Evolutionary conservation across 2,888 invertebrate genomes (phyloP).

Genomic region (Cecidostiba fungosa): DNA sequence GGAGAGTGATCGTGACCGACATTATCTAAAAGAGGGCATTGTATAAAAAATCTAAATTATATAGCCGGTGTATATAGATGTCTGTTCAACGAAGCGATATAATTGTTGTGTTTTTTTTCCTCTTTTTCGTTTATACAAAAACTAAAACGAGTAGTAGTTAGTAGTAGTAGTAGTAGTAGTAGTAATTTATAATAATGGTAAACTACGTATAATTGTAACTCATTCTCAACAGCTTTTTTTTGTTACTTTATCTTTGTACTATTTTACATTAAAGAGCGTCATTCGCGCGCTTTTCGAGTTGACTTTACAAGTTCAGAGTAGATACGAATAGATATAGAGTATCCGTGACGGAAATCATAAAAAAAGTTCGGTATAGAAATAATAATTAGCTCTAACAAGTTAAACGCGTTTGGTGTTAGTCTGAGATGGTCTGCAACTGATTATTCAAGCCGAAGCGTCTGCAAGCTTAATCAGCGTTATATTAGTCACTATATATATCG

Average conservation of each 20-base stretch:
- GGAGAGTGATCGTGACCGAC: background rate
- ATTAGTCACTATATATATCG: background rate
- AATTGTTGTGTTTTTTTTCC: background rate
- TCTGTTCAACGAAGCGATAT: background rate
- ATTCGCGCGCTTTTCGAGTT: background rate
- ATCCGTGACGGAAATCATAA: background rate
- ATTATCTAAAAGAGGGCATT: background rate
- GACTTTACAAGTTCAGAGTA: too few relatives aligned
- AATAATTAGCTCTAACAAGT: background rate
- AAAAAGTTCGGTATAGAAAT: background rate
- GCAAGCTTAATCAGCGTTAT: slow-evolving; percentile 1
- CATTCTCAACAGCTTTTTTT: background rate
- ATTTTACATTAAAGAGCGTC: background rate
- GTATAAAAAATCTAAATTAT: slow-evolving; percentile 1
- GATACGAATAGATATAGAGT: too few relatives aligned
- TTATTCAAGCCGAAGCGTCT: background rate
- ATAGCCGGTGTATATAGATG: background rate
- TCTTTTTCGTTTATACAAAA: background rate
- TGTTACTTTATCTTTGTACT: background rate
- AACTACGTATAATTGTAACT: background rate
- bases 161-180: too few relatives aligned
- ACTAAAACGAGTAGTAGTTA: too few relatives aligned
- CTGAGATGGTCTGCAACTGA: background rate
- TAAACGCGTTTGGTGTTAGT: background rate
- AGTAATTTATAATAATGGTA: background rate